These are phyloP conservation scores for Brachionus calyciflorus DNA, from an alignment of 1,140 invertebrate genomes.

Conservation along the genomic window DNA sequence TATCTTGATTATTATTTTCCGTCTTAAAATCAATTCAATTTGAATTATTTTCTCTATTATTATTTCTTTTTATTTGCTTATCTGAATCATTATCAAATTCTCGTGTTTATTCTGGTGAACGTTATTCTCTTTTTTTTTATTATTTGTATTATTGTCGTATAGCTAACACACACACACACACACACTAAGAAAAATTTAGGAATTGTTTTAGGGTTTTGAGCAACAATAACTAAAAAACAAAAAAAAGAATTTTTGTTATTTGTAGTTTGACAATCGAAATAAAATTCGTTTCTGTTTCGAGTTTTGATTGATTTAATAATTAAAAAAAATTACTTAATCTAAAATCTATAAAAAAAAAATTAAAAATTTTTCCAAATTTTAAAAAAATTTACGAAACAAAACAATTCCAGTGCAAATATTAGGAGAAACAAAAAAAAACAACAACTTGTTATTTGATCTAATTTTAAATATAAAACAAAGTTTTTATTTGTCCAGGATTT, in stretches of 20 bases:
- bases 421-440: background rate
- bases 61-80: background rate
- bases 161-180: background rate
- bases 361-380: too few relatives aligned
- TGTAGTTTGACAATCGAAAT: too few relatives aligned
- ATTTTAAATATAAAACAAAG: conserved; percentile 7
- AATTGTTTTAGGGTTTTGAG: too few relatives aligned
- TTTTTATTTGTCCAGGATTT: conserved; percentile 20
- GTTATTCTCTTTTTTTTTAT: background rate
- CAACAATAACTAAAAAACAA: too few relatives aligned
- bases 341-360: too few relatives aligned
- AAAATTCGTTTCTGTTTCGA: too few relatives aligned
- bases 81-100: conserved; percentile 36
- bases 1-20: conserved; percentile 36
- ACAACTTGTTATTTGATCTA: conserved; percentile 29
- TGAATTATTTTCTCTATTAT: background rate
- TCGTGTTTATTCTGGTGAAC: conserved; percentile 29
- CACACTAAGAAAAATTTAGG: too few relatives aligned
- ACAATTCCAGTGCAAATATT: too few relatives aligned
- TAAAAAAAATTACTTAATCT: too few relatives aligned
- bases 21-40: conserved; percentile 40
- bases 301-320: too few relatives aligned
- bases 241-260: too few relatives aligned
- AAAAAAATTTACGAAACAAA: too few relatives aligned
- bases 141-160: background rate